Evolutionary conservation across 2,888 invertebrate genomes (phyloP).

Genomic region (Orthosia incerta): DNA sequence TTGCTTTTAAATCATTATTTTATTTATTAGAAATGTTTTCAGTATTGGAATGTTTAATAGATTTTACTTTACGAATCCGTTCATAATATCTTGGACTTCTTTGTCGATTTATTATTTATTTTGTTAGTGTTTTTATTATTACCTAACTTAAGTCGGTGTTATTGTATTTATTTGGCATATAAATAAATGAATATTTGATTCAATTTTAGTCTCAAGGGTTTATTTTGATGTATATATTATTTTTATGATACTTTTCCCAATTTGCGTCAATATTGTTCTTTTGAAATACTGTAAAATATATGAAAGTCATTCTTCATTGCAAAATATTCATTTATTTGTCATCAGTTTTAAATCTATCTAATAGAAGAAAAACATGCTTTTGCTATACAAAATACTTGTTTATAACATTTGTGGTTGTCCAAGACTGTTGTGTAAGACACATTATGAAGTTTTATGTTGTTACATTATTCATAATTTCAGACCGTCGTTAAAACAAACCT

Average conservation of each 20-base stretch:
- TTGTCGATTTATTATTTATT: neutral
- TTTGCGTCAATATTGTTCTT: neutral
- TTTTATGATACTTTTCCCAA: neutral
- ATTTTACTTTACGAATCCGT: neutral
- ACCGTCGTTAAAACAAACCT: neutral
- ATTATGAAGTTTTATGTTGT: neutral
- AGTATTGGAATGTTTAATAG: neutral
- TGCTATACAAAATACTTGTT: neutral
- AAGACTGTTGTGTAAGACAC: slow-evolving; percentile 26
- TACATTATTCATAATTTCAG: neutral
- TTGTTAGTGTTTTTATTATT: slow-evolving; percentile 36
- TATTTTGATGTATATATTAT: slow-evolving; percentile 25
- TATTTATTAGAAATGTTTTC: neutral
- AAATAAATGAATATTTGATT: slow-evolving; percentile 49
- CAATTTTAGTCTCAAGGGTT: slow-evolving; percentile 20
- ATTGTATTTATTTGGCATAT: slow-evolving; percentile 15
- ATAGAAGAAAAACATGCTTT: neutral
- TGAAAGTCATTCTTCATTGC: slow-evolving; percentile 11
- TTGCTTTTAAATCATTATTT: slow-evolving; percentile 2
- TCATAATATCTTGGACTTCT: neutral
- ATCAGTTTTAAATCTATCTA: neutral
- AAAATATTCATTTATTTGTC: slow-evolving; percentile 47
- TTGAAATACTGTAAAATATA: neutral
- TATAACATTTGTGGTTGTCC: slow-evolving; percentile 44
- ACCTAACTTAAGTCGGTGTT: slow-evolving; percentile 7